These are phyloP conservation scores for Lophius piscatorius DNA, from an alignment of 2,113 vertebrate species.

Conservation along the genomic window DNA sequence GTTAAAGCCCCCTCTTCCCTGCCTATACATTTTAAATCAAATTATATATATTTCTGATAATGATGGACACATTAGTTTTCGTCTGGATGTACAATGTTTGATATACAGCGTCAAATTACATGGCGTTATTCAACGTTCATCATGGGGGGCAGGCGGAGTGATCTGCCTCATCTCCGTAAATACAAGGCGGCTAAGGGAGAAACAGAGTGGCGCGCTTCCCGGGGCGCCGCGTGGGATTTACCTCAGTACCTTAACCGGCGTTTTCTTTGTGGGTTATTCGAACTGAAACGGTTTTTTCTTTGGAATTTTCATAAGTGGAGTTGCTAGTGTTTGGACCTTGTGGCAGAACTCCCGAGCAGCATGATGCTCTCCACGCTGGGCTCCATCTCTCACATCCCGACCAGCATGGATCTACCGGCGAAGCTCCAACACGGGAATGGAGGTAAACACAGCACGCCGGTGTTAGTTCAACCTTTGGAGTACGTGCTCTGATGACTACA, in stretches of 20 bases:
- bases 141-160: constrained; percentile 32
- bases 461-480: too few relatives aligned
- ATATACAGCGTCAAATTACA: too few relatives aligned
- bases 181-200: not conserved
- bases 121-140: not conserved
- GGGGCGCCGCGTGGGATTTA: not conserved
- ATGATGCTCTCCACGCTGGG: constrained; percentile 90
- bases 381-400: constrained; percentile 86
- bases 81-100: too few relatives aligned
- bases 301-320: too few relatives aligned
- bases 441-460: not conserved
- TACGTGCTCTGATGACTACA: too few relatives aligned
- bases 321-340: too few relatives aligned
- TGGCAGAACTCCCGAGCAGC: too few relatives aligned
- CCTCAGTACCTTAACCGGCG: too few relatives aligned
- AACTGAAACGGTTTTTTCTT: too few relatives aligned
- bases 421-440: constrained; percentile 83
- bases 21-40: fast-evolving
- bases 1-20: fast-evolving
- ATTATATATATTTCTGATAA: too few relatives aligned
- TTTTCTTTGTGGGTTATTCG: too few relatives aligned
- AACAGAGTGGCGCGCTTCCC: constrained; percentile 10
- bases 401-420: constrained; percentile 87
- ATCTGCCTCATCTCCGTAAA: constrained; percentile 25
- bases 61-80: too few relatives aligned